These are phyloP conservation scores for Stenurella melanura DNA, from an alignment of 2,888 invertebrate species.

Conservation along the genomic window DNA sequence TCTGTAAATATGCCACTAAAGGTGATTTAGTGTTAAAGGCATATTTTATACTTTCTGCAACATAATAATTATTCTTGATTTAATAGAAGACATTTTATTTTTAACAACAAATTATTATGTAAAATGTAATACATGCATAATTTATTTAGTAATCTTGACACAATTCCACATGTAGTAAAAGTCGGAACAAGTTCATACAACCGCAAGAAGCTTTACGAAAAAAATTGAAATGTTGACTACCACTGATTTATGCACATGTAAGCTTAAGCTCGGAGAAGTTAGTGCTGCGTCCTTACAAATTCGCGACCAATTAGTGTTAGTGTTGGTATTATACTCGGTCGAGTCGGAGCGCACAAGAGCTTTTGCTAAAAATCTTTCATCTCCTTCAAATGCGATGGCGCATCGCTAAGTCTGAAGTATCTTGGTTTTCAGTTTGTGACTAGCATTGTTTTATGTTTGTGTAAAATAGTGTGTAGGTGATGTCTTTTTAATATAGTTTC, in stretches of 20 bases:
- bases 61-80: too few species aligned
- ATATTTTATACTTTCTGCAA: too few species aligned
- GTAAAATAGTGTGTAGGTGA: constrained; percentile 58
- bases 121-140: not conserved
- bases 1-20: too few species aligned
- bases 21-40: too few species aligned
- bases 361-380: constrained; percentile 32
- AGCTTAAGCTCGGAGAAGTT: constrained; percentile 38
- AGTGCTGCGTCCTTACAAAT: constrained; percentile 56
- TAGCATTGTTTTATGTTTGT: constrained; percentile 56
- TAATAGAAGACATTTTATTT: not conserved
- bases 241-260: constrained; percentile 50
- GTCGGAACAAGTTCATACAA: not conserved
- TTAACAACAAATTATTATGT: not conserved
- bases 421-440: constrained; percentile 25
- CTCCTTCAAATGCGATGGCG: constrained; percentile 22
- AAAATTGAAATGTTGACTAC: constrained; percentile 46
- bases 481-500: not conserved
- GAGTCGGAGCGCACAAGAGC: constrained; percentile 47
- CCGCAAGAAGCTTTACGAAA: constrained; percentile 16
- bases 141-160: not conserved
- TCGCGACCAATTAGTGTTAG: constrained; percentile 61
- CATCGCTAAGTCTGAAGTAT: constrained; percentile 27
- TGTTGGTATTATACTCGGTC: constrained; percentile 48
- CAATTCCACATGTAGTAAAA: not conserved